Evolutionary conservation across 2,797 vertebrate genomes (phyloP), one percentile per base, ranked within the genome.

Genomic region (Spinibarbus caldwelli): DNA sequence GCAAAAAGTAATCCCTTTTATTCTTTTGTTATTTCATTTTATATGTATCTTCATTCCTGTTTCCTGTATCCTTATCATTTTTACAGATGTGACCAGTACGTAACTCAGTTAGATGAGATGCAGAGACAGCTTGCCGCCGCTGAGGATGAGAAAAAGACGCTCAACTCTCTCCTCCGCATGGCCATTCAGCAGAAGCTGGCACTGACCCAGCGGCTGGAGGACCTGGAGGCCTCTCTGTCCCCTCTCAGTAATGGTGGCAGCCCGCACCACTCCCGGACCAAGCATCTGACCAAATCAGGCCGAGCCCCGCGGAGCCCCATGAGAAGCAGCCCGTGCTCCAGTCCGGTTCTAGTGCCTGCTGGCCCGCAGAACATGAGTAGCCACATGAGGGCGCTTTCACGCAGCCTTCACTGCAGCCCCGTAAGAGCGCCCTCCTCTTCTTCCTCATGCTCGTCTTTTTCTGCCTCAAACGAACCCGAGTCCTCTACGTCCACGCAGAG

Each of bases 171-270:
- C 86, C 94, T 97, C 78, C 95, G 96, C 45, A 96, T 96, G 96
- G 96, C 96, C 70, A 97, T 97, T 86, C 96, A 97, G 93, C 96
- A 97, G 92, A 97, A 97, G 82, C 83, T 97, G 90, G 96, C 96
- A 1, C 94, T 97, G 0, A 97, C 95, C 2, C 95, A 96, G 88
- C 94, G 96, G 0, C 78, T 97, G 87, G 96, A 97, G 91, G 94
- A 96, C 43, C 92, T 96, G 87, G 95, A 96, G 90, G 86, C 87
- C 0, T 92, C 95, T 5, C 41, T 90, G 83, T 89, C 92, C 38
- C 89, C 94, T n/a, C 92, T 93, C 90, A 94, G 94, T 89, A 85
- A 94, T 21, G 93, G 93, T 92, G 90, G 92, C 91, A 94, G 94
- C 85, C 93, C 95, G 5, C 93, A 94, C 15, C 93, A 92, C 79